A percentile compares a stretch with the other conserved stretches of the same genome.
phyloP scores from a whole-genome alignment of 2,888 invertebrate genomes.

The Eilema sororculum region DNA sequence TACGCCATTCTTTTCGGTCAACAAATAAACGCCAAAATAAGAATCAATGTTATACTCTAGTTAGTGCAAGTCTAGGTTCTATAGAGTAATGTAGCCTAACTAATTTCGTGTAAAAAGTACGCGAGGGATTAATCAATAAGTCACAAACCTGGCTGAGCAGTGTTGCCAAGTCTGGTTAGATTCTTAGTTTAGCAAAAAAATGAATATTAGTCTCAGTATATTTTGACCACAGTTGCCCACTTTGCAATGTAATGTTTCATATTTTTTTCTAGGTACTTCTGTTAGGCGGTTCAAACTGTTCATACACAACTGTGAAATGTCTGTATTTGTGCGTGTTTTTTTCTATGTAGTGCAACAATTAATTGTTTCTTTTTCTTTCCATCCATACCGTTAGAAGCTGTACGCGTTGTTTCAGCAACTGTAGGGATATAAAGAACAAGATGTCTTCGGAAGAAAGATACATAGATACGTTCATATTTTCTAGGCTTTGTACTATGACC shows the following conservation, averaged over 20 bases:
- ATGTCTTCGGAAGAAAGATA: too few relatives aligned
- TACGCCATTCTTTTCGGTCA: conserved; percentile 30
- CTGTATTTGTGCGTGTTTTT: too few relatives aligned
- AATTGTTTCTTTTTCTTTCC: too few relatives aligned
- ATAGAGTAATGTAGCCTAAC: neutral
- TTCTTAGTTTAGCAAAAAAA: neutral
- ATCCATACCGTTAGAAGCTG: neutral
- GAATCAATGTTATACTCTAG: conserved; percentile 17
- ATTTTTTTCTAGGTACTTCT: neutral
- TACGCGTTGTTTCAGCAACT: too few relatives aligned
- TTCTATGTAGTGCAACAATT: too few relatives aligned
- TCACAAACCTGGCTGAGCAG: neutral
- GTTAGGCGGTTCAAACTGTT: too few relatives aligned
- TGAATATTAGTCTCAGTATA: too few relatives aligned
- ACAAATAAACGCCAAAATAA: conserved; percentile 33
- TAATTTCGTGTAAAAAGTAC: neutral
- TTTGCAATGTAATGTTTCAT: neutral
- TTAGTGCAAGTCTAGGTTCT: conserved; percentile 7
- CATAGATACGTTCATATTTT: neutral
- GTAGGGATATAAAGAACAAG: too few relatives aligned
- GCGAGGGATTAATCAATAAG: neutral
- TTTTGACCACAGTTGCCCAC: neutral
- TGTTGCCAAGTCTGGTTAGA: neutral
- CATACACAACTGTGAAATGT: too few relatives aligned
- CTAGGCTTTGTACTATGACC: neutral